Conservation (phyloP, 1,140 invertebrate genomes). For the Cydia strobilella region DNA sequence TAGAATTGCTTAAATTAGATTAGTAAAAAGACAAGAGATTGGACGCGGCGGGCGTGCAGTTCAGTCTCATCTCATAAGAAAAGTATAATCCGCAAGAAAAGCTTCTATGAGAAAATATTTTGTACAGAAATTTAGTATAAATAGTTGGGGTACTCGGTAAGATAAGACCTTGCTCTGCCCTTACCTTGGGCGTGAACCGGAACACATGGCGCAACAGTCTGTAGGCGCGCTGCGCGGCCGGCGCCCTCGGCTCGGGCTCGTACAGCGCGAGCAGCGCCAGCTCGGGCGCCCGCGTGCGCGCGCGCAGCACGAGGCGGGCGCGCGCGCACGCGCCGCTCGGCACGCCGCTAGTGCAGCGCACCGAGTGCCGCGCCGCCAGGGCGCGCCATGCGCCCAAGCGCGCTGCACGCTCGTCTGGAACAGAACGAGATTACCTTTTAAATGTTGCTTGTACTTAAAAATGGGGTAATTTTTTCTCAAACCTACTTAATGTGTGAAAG, state of each 20-base stretch:
- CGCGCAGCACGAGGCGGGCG: slow-evolving; percentile 50
- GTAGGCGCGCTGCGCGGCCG: slow-evolving; percentile 43
- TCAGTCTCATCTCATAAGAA: too few species aligned
- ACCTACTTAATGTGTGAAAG: too few species aligned
- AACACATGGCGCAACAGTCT: slow-evolving; percentile 64
- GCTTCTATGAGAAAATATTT: too few species aligned
- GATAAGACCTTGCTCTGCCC: slow-evolving; percentile 17
- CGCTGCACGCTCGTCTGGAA: slow-evolving; percentile 54
- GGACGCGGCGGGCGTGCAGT: too few species aligned
- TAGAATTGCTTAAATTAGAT: too few species aligned
- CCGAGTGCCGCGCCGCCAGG: slow-evolving; percentile 37
- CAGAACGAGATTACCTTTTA: neutral
- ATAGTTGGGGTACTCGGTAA: neutral
- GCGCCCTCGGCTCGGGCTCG: slow-evolving; percentile 45
- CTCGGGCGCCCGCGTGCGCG: slow-evolving; percentile 40
- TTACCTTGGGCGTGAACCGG: slow-evolving; percentile 51
- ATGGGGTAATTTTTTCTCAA: too few species aligned
- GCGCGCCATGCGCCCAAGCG: slow-evolving; percentile 39
- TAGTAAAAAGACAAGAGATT: too few species aligned
- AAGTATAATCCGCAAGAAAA: too few species aligned
- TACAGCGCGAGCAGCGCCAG: slow-evolving; percentile 62
- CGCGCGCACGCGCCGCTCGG: slow-evolving; percentile 40
- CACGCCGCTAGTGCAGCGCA: slow-evolving; percentile 17
- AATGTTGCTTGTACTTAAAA: too few species aligned
- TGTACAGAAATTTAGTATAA: too few species aligned